These are phyloP conservation scores for Anabas testudineus DNA, from an alignment of 2,797 vertebrate genomes.

Conservation along the genomic window DNA sequence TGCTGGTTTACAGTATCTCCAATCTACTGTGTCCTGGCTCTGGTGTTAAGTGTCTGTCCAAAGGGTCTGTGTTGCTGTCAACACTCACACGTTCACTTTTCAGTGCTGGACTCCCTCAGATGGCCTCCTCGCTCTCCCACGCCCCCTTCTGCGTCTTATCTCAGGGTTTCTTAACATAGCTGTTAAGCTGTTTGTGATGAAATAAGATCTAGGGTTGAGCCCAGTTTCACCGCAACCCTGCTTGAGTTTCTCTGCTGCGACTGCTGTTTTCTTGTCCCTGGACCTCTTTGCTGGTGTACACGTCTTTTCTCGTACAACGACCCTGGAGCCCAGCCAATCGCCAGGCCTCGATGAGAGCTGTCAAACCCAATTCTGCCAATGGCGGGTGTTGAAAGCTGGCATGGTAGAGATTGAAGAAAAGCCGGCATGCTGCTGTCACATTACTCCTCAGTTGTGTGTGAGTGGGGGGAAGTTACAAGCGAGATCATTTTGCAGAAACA, in stretches of 20 bases:
- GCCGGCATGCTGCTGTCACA: constrained; percentile 66
- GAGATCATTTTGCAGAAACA: constrained; percentile 59
- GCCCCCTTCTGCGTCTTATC: constrained; percentile 39
- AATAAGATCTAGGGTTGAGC: constrained; percentile 35
- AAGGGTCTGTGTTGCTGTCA: constrained; percentile 65
- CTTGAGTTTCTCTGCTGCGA: constrained; percentile 43
- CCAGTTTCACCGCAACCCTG: constrained; percentile 29
- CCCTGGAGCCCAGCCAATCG: constrained; percentile 75
- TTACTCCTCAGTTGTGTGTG: constrained; percentile 54
- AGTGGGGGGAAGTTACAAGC: constrained; percentile 18
- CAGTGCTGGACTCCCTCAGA: constrained; percentile 68
- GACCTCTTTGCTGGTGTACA: constrained; percentile 55
- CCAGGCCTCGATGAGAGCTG: constrained; percentile 79
- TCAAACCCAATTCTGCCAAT: constrained; percentile 83
- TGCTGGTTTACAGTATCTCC: constrained; percentile 61
- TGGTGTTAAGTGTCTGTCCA: constrained; percentile 54
- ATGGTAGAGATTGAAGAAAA: constrained; percentile 70
- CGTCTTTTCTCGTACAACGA: constrained; percentile 65
- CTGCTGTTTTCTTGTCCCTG: constrained; percentile 47
- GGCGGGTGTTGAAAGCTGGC: constrained; percentile 83
- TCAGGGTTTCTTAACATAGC: constrained; percentile 49
- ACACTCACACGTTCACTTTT: constrained; percentile 73
- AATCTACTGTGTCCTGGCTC: constrained; percentile 53
- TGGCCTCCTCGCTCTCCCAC: constrained; percentile 52
- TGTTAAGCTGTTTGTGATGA: constrained; percentile 51